Evolutionary conservation across 2,888 invertebrate species (phyloP).

Genomic region (Lasiommata megera): DNA sequence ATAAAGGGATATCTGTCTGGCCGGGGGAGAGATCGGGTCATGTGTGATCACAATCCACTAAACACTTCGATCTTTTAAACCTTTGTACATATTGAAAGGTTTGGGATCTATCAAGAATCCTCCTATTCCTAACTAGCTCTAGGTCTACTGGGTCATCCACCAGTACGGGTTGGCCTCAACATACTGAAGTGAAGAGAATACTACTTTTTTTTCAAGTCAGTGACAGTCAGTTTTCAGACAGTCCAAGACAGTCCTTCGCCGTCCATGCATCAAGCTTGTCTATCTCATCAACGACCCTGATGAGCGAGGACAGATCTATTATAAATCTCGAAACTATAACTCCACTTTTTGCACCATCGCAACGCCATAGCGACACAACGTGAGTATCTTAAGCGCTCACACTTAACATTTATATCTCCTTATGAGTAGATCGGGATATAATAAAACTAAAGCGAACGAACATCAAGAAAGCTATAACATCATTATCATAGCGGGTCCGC

Average conservation of each 20-base stretch:
- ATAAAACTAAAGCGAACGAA: constrained; percentile 78
- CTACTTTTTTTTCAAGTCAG: neutral
- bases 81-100: too few relatives aligned
- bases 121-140: too few relatives aligned
- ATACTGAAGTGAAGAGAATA: neutral
- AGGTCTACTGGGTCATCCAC: too few relatives aligned
- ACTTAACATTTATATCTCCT: constrained; percentile 79
- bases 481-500: constrained; percentile 80
- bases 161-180: neutral
- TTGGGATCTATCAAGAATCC: too few relatives aligned
- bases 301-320: constrained; percentile 51
- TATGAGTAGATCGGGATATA: constrained; percentile 80
- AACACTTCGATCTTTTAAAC: too few relatives aligned
- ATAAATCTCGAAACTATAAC: constrained; percentile 71
- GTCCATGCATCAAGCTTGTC: constrained; percentile 6
- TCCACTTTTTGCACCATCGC: constrained; percentile 69
- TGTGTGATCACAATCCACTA: too few relatives aligned
- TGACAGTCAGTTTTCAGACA: neutral
- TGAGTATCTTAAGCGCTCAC: constrained; percentile 77
- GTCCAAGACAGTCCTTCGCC: neutral
- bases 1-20: too few relatives aligned
- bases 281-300: constrained; percentile 54
- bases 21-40: too few relatives aligned
- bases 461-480: constrained; percentile 81
- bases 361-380: constrained; percentile 72